A percentile compares a stretch with the other conserved stretches of the same genome.
These are phyloP conservation scores for Agrochola circellaris DNA, from an alignment of 2,888 invertebrate genomes.

Conservation along the genomic window DNA sequence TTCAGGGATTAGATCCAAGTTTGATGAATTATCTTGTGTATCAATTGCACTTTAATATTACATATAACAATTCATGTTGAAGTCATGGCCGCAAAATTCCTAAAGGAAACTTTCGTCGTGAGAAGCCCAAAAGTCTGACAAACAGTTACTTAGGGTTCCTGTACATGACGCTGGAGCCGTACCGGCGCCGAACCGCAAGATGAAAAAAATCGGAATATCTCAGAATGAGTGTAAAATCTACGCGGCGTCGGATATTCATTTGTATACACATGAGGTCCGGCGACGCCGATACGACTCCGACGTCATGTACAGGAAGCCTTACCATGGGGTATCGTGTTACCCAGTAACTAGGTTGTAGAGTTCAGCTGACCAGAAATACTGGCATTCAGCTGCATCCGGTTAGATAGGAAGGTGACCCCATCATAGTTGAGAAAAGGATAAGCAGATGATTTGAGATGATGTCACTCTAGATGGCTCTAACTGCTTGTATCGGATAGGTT, in stretches of 20 bases:
- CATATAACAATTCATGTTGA: neutral
- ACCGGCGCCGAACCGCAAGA: too few relatives aligned
- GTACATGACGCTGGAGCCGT: too few relatives aligned
- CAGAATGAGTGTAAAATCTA: too few relatives aligned
- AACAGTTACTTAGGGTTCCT: neutral
- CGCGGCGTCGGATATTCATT: too few relatives aligned
- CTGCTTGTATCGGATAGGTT: neutral
- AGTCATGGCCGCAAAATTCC: neutral
- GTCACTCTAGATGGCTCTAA: neutral
- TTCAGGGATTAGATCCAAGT: slow-evolving; percentile 2
- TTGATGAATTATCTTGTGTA: neutral
- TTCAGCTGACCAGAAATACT: neutral
- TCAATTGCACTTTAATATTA: neutral
- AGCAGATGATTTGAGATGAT: too few relatives aligned
- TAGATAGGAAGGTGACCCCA: neutral
- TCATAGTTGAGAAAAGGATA: neutral
- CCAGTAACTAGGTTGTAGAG: neutral
- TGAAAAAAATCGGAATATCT: too few relatives aligned
- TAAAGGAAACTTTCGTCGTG: neutral
- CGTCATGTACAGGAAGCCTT: too few relatives aligned
- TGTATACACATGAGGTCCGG: too few relatives aligned
- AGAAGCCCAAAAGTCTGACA: neutral
- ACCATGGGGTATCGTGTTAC: neutral
- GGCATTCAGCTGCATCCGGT: neutral
- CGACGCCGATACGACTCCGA: too few relatives aligned